Evolutionary conservation across 2,888 invertebrate genomes (phyloP), one percentile per base, ranked within the genome.

Genomic region (Steinernema hermaphroditum): DNA sequence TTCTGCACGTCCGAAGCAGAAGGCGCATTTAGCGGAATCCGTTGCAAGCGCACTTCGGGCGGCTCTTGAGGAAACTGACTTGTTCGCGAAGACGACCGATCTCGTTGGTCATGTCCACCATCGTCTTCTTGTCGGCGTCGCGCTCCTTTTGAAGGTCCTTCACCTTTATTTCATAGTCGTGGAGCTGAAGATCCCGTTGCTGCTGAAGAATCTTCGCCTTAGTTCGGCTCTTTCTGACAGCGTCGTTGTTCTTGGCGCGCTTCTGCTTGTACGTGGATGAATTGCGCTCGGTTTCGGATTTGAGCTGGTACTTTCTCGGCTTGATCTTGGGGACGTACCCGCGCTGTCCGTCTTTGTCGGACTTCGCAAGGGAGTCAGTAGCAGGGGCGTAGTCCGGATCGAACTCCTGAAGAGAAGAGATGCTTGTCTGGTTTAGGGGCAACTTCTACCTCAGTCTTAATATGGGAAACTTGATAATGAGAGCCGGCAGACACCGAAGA

Each of bases 211-310:
- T 71, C 75, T 81, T 79, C 27, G 79, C 79, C 75, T 79, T 79
- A 27, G 75, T 76, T 41, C 79, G 73, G 46, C 72, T 72, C 16
- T 76, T 72, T 9, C 79, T 79, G 9, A 79, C 79, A 16, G 79
- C 79, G 68, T 79, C 79, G 72, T 79, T 79, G 70, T 81, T 79
- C 72, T 79, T 79, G 37, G 75, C 75, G 34, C 79, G 74, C 74
- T 79, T 79, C 37, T 73, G 68, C 70, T 76, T 70, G 70, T 79
- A 79, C 1, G 69, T 62, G 14, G 81, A 79, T 34, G 74, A 80
- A n/a, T 37, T 69, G 54, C 76, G 77, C 71, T 79, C 79, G 37
- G 68, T 54, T n/a, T 76, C 81, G 43, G 79, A 73, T 69, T 79
- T 79, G 68, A 81, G 70, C 4, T 78, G 71, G 68, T 79, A 79